Percentiles rank a stretch among this genome's conserved stretches.
phyloP scores from a whole-genome alignment of 2,113 vertebrate species.

The Tychaedon coryphoeus region DNA sequence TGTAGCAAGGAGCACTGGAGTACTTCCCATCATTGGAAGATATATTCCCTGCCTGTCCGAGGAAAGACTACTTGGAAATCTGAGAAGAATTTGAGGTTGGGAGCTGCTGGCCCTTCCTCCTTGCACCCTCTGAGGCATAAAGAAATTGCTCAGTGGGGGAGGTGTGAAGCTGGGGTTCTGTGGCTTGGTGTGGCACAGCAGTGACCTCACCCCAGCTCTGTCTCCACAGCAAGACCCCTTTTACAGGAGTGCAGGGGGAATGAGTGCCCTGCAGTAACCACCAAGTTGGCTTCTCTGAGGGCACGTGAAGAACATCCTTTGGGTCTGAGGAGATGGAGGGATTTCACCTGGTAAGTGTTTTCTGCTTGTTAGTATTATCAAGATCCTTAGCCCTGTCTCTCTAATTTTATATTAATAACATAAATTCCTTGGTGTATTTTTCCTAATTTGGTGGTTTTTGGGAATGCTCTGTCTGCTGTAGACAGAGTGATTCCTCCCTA shows the following conservation, averaged over 20 bases:
- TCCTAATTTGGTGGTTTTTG: background rate
- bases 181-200: background rate
- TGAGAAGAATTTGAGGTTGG: background rate
- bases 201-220: background rate
- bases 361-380: background rate
- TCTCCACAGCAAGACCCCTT: background rate
- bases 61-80: background rate
- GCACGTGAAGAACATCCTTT: accelerated
- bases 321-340: background rate
- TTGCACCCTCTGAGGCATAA: background rate
- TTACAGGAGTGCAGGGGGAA: background rate
- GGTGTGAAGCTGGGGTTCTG: background rate
- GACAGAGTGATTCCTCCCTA: background rate
- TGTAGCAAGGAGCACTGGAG: background rate
- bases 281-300: accelerated
- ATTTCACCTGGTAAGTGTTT: background rate
- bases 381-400: background rate
- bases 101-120: background rate
- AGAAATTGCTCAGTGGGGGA: background rate
- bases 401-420: no score
- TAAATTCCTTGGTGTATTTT: background rate
- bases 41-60: background rate
- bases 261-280: background rate
- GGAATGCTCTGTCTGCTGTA: background rate
- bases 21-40: background rate